These are phyloP conservation scores for Corythaixoides concolor DNA, from an alignment of 2,113 vertebrate species.

Conservation along the genomic window DNA sequence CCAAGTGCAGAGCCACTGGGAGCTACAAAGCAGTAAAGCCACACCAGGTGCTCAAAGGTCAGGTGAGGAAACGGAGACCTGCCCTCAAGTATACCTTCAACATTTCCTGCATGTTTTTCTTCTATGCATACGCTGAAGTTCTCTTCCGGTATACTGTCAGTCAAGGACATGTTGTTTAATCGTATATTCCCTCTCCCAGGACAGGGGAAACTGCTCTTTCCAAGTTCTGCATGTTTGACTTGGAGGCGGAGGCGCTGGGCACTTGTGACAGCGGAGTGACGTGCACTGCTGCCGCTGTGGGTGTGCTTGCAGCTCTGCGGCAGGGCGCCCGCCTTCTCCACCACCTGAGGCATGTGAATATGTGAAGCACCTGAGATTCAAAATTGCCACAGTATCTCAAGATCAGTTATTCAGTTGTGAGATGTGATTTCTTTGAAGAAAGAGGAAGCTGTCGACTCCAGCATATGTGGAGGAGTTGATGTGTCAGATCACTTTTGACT, in stretches of 20 bases:
- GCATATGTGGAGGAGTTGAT: accelerated
- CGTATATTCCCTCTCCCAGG: neutral
- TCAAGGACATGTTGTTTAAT: neutral
- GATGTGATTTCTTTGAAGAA: neutral
- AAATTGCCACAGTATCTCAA: neutral
- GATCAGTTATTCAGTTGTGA: neutral
- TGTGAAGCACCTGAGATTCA: neutral
- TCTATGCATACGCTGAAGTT: accelerated
- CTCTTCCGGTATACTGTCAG: neutral
- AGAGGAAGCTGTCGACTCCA: neutral
- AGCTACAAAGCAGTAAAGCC: neutral
- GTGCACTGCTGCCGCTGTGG: neutral
- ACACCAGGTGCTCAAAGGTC: constrained; percentile 27
- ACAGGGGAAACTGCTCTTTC: neutral
- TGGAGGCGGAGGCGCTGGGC: neutral
- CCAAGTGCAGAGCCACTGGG: neutral
- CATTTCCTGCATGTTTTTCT: neutral
- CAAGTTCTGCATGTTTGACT: neutral
- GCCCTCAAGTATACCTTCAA: neutral
- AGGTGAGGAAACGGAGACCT: neutral
- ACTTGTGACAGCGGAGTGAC: neutral
- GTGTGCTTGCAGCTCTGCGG: neutral
- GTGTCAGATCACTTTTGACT: neutral
- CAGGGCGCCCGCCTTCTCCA: accelerated
- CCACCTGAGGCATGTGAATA: accelerated